A percentile compares a stretch with the other conserved stretches of the same genome.
These are phyloP conservation scores for Osmerus mordax DNA, from an alignment of 2,113 vertebrate genomes.

Conservation along the genomic window DNA sequence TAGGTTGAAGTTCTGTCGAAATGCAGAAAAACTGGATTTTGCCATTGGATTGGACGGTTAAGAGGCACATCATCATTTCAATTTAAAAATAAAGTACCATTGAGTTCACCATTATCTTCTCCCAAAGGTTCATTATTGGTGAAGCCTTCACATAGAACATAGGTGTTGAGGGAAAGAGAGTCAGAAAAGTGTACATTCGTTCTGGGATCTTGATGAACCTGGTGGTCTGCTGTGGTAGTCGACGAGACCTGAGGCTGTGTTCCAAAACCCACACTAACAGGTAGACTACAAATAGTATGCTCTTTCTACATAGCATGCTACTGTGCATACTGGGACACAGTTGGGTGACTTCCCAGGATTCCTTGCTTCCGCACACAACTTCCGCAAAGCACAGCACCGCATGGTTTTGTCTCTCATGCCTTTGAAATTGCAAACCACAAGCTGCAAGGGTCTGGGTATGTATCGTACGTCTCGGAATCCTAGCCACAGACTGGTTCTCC, in stretches of 20 bases:
- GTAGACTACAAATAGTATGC: too few relatives aligned
- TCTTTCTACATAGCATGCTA: too few relatives aligned
- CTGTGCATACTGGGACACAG: too few relatives aligned
- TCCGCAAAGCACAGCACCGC: neutral
- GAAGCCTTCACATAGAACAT: too few relatives aligned
- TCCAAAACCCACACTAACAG: constrained; percentile 25
- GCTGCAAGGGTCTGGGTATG: constrained; percentile 31
- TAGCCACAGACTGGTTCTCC: constrained; percentile 39
- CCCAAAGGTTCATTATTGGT: neutral
- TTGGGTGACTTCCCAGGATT: constrained; percentile 14
- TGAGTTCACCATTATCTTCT: constrained; percentile 16
- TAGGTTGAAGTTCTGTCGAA: constrained; percentile 29
- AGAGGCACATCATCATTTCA: constrained; percentile 58
- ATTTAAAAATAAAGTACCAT: constrained; percentile 36
- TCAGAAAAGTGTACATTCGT: constrained; percentile 55
- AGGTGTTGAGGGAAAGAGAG: neutral
- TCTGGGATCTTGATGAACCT: constrained; percentile 25
- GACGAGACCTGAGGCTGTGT: constrained; percentile 14
- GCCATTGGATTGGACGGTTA: constrained; percentile 41
- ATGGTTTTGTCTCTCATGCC: constrained; percentile 19
- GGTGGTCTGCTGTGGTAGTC: neutral
- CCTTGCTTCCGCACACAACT: constrained; percentile 31
- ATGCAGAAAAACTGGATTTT: constrained; percentile 34
- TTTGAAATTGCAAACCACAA: constrained; percentile 23
- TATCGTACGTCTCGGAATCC: constrained; percentile 39